Base-by-base conservation (phyloP, 2,888 invertebrate genomes). In the Drosophila histrio region DNA sequence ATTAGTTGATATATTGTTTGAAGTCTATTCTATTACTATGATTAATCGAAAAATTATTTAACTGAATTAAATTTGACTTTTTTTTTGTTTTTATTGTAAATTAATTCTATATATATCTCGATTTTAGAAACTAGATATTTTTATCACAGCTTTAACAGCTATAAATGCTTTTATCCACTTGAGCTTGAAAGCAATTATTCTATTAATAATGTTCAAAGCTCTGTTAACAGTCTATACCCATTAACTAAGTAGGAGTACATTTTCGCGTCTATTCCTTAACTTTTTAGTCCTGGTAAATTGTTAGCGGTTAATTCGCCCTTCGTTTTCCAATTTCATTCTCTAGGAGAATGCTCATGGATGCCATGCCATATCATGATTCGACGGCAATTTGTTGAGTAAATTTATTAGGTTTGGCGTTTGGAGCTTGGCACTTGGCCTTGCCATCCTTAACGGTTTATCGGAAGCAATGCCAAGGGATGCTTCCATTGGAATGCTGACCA, bases 301-400 rank as follows among this genome's bases (percentile, higher is more conserved):
- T 22, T 19, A 21, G 21, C 38, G 22, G 32, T 58, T 68, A 44
- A 38, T 32, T 63, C 28, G 62, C 28, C 41, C 66, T 66, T 74
- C 61, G 22, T 49, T 81, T 79, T 79, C 85, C 85, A 85, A 73
- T 73, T 81, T 64, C 66, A 49, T 50, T 54, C 24, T 3, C 32
- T 53, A 22, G 17, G 34, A n/a, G 53, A 17, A 17, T 56, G 41
- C 24, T 34, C 39, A 24, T 39, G 39, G 59, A 15, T 59, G 60
- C 53, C 56, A 15, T 59, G 60, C 53, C 56, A 44, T 50, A 77
- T 76, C 80, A 89, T 87, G 90, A 90, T 87, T 87, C 41, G 82
- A 79, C 77, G 79, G 83, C 89, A 89, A 89, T 89, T 90, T 90
- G 90, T 74, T 76, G 77, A 28, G 72, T 58, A 83, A 87, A 90